A percentile compares a stretch with the other conserved stretches of the same genome.
Conservation (phyloP, 2,113 vertebrate species). For the Nyctibius bracteatus region DNA sequence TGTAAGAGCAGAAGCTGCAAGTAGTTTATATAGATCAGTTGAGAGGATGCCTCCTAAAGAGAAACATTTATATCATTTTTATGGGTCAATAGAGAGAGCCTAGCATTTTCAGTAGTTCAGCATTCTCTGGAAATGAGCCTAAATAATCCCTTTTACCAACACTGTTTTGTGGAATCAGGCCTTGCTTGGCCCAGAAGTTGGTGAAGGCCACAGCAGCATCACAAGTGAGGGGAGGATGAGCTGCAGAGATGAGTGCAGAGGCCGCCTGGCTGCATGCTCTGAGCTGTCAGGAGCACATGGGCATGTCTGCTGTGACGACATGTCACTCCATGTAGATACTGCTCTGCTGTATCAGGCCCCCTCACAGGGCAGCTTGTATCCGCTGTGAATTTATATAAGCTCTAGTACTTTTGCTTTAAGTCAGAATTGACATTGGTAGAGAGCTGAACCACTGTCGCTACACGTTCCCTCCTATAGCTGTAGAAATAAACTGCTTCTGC, state of each 20-base stretch:
- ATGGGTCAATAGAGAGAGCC: background rate
- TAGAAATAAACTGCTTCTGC: background rate
- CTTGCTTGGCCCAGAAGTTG: rapidly evolving
- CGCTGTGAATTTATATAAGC: background rate
- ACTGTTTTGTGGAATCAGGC: background rate
- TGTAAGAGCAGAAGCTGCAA: background rate
- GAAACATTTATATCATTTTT: background rate
- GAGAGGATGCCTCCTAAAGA: background rate
- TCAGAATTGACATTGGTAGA: background rate
- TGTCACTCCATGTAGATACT: background rate
- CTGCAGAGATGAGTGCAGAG: rapidly evolving
- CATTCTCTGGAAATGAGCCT: background rate
- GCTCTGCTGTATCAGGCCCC: background rate
- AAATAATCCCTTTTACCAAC: background rate
- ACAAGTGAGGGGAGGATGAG: rapidly evolving
- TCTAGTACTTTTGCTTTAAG: background rate
- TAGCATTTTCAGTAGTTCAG: background rate
- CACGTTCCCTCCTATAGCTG: background rate
- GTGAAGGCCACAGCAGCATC: background rate
- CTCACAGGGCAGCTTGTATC: background rate
- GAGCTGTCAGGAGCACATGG: rapidly evolving
- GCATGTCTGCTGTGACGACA: rapidly evolving
- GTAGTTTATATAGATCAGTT: background rate
- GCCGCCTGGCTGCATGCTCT: background rate
- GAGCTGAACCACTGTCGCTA: background rate